A percentile compares a stretch with the other conserved stretches of the same genome.
These are phyloP conservation scores for Eulemur rubriventer DNA, from an alignment of 2,797 vertebrate species.

Conservation along the genomic window DNA sequence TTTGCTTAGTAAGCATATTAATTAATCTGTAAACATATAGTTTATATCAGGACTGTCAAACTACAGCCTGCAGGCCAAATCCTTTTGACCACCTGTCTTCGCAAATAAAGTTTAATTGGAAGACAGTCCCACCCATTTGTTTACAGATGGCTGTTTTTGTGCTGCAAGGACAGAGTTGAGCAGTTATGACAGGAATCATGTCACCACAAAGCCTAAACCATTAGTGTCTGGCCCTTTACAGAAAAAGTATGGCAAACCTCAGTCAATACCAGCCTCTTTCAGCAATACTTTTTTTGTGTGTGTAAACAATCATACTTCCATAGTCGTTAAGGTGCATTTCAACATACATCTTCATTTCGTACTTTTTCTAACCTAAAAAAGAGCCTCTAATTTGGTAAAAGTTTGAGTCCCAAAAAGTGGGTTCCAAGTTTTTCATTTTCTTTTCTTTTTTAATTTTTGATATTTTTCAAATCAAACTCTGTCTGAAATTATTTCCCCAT, in stretches of 20 bases:
- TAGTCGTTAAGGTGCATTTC: not conserved
- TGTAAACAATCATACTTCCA: not conserved
- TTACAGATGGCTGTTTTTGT: not conserved
- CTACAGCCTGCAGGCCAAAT: not conserved
- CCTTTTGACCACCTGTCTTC: not conserved
- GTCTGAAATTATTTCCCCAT: slow-evolving; percentile 73
- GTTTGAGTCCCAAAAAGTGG: not conserved
- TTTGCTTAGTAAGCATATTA: not conserved
- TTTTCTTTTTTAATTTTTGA: slow-evolving; percentile 34
- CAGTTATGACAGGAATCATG: not conserved
- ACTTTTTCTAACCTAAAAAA: not conserved
- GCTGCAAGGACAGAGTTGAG: not conserved
- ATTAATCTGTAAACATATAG: not conserved
- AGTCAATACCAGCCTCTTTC: not conserved
- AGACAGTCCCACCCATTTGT: not conserved
- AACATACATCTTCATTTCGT: not conserved
- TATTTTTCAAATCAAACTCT: slow-evolving; percentile 61
- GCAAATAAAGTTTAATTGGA: not conserved
- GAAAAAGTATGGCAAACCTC: not conserved
- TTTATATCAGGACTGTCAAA: not conserved
- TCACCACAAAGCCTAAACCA: not conserved
- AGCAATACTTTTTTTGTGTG: not conserved
- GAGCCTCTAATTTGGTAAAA: not conserved
- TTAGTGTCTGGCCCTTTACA: not conserved
- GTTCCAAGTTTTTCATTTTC: not conserved